Conservation (phyloP, 2,113 vertebrate species). For the Hypanus sabinus region DNA sequence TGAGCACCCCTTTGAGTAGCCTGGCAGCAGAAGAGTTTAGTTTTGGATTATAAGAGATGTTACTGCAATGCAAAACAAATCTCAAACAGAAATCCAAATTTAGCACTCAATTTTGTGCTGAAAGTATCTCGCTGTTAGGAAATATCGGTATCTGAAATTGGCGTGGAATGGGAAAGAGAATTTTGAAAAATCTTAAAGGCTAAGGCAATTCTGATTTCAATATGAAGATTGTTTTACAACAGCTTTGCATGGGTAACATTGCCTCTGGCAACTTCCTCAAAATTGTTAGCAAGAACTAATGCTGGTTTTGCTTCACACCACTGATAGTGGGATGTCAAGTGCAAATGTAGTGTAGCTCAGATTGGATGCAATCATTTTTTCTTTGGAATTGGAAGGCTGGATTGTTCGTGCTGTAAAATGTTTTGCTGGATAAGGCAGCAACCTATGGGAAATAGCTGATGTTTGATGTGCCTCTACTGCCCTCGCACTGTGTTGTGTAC, state of each 20-base stretch:
- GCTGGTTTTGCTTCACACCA: not conserved
- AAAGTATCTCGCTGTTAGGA: not conserved
- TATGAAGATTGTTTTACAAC: not conserved
- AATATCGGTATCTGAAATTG: not conserved
- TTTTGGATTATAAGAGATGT: not conserved
- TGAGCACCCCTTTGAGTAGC: not conserved
- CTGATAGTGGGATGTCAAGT: not conserved
- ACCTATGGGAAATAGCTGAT: not conserved
- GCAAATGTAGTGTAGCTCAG: not conserved
- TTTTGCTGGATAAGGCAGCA: not conserved
- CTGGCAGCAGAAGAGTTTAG: not conserved
- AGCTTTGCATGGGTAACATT: not conserved
- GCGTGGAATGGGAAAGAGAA: not conserved
- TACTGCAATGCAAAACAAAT: not conserved
- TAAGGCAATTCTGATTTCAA: slow-evolving; percentile 1
- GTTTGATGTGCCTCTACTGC: not conserved
- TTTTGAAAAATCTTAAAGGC: not conserved
- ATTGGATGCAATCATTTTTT: not conserved
- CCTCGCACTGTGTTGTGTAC: too few relatives aligned
- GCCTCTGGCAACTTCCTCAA: not conserved
- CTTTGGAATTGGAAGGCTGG: not conserved
- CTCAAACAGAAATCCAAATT: not conserved
- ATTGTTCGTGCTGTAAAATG: not conserved
- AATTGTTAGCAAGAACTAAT: not conserved
- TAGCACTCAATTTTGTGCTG: not conserved